A percentile compares a stretch with the other conserved stretches of the same genome.
phyloP scores from a whole-genome alignment of 2,113 vertebrate species.

The Poeciliopsis turrubarensis region DNA sequence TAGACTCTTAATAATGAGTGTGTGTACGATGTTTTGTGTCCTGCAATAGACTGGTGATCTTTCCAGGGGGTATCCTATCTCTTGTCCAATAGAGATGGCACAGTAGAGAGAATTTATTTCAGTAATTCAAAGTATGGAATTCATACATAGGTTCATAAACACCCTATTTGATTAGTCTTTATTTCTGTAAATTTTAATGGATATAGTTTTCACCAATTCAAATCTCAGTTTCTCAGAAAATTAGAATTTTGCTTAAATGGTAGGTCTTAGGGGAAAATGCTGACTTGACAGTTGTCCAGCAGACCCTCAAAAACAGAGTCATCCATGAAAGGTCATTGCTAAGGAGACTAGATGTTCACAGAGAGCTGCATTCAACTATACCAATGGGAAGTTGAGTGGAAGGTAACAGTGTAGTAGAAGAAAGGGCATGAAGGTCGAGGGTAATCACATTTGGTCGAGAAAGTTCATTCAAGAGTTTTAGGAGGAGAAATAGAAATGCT shows the following conservation, averaged over 20 bases:
- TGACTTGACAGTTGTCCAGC: neutral
- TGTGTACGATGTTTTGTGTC: neutral
- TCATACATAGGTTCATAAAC: neutral
- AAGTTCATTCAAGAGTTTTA: neutral
- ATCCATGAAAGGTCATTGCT: neutral
- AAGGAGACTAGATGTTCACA: neutral
- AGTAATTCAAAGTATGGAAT: neutral
- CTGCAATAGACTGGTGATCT: neutral
- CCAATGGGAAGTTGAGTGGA: neutral
- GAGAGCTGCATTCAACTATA: neutral
- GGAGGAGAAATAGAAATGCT: neutral
- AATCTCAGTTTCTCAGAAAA: neutral
- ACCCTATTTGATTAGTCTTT: neutral
- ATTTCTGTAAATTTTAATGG: neutral
- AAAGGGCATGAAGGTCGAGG: neutral
- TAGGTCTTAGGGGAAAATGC: neutral
- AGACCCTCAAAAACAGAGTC: neutral
- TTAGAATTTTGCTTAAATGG: neutral
- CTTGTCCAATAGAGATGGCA: neutral
- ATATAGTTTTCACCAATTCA: neutral
- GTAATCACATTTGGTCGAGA: neutral
- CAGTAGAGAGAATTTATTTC: neutral
- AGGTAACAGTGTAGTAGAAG: neutral
- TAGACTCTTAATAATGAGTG: neutral
- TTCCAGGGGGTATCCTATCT: neutral